These are phyloP conservation scores for Cryptus armator DNA, from an alignment of 2,888 invertebrate species.

Conservation along the genomic window DNA sequence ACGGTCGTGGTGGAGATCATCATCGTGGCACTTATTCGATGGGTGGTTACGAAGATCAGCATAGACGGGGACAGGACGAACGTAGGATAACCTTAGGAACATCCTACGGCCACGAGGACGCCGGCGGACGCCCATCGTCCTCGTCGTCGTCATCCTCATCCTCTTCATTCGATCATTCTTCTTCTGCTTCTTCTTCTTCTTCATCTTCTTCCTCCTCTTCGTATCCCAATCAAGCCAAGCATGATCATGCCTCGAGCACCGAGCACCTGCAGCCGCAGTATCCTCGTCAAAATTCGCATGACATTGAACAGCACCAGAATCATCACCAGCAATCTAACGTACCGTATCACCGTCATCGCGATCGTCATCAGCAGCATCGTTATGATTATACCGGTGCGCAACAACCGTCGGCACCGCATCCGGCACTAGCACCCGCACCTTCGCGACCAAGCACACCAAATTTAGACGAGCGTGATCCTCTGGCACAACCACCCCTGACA, in stretches of 20 bases:
- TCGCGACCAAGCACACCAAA: slow-evolving; percentile 81
- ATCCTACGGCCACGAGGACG: slow-evolving; percentile 63
- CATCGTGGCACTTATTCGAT: slow-evolving; percentile 64
- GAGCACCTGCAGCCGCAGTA: slow-evolving; percentile 80
- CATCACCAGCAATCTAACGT: slow-evolving; percentile 76
- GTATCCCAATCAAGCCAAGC: slow-evolving; percentile 75
- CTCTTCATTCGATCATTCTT: slow-evolving; percentile 66
- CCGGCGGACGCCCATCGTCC: slow-evolving; percentile 51
- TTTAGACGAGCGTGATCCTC: slow-evolving; percentile 77
- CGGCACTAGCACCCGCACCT: slow-evolving; percentile 77
- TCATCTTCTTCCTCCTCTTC: slow-evolving; percentile 72
- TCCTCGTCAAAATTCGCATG: slow-evolving; percentile 80
- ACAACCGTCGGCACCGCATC: slow-evolving; percentile 52
- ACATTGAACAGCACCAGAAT: slow-evolving; percentile 76
- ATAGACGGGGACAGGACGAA: slow-evolving; percentile 65
- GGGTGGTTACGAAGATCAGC: slow-evolving; percentile 71
- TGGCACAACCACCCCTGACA: slow-evolving; percentile 71
- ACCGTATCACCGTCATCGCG: slow-evolving; percentile 72
- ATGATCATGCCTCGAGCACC: slow-evolving; percentile 81
- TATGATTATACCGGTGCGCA: slow-evolving; percentile 66
- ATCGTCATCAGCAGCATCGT: slow-evolving; percentile 66
- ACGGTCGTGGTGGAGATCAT: slow-evolving; percentile 62
- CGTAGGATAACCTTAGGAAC: slow-evolving; percentile 64
- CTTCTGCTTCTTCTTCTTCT: slow-evolving; percentile 71
- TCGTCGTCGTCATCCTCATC: slow-evolving; percentile 64